Percentiles rank a stretch among this genome's conserved stretches.
These are phyloP conservation scores for Aptenodytes forsteri DNA, from an alignment of 2,113 vertebrate species.

Conservation along the genomic window DNA sequence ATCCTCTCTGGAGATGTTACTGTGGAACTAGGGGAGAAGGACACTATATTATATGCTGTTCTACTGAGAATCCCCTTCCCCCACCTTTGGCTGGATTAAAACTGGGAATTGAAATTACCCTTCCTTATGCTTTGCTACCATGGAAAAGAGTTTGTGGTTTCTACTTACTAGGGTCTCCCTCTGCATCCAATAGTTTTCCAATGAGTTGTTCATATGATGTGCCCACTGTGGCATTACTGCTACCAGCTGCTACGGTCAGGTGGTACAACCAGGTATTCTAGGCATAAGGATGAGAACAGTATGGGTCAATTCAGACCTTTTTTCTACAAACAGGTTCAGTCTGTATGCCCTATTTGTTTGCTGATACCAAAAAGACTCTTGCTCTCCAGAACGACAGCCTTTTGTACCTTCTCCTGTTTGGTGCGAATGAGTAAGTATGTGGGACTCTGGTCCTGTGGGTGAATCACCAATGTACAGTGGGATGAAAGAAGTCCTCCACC, in stretches of 20 bases:
- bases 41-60: neutral
- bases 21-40: neutral
- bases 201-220: constrained; percentile 85
- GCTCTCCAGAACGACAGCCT: neutral
- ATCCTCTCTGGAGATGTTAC: neutral
- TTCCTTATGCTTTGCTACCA: neutral
- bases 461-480: constrained; percentile 85
- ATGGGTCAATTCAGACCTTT: neutral
- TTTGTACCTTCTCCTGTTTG: constrained; percentile 87
- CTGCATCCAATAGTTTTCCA: constrained; percentile 83
- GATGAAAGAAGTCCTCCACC: constrained; percentile 84
- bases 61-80: neutral
- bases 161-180: constrained; percentile 84
- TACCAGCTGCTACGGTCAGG: constrained; percentile 83
- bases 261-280: constrained; percentile 91
- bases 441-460: constrained; percentile 87
- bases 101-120: neutral
- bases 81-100: neutral
- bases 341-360: neutral
- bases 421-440: constrained; percentile 88
- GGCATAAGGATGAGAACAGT: neutral
- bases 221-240: constrained; percentile 80
- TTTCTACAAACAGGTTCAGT: neutral
- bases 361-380: neutral
- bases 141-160: neutral